Percentiles rank a stretch among this genome's conserved stretches.
Evolutionary conservation across 1,140 invertebrate species (phyloP).

Genomic region (Marisa cornuarietis): DNA sequence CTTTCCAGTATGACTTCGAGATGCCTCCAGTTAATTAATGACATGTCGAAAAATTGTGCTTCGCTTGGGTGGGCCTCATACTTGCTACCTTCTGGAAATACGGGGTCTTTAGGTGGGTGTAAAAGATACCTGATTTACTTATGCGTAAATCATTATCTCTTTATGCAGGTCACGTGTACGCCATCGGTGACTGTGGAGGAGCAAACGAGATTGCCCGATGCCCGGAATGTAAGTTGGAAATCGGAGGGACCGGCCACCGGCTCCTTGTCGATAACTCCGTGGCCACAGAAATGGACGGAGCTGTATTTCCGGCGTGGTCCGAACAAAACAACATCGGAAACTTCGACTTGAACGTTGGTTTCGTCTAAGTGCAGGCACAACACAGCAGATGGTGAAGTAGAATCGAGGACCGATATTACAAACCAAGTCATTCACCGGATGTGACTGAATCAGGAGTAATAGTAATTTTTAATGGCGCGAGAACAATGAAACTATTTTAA

Average conservation of each 20-base stretch:
- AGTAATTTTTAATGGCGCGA: too few relatives aligned
- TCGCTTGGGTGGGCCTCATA: too few relatives aligned
- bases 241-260: constrained; percentile 74
- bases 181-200: constrained; percentile 78
- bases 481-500: too few relatives aligned
- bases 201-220: constrained; percentile 72
- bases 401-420: too few relatives aligned
- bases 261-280: constrained; percentile 69
- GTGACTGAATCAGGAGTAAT: too few relatives aligned
- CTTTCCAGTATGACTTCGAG: too few relatives aligned
- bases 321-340: constrained; percentile 45
- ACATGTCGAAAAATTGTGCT: too few relatives aligned
- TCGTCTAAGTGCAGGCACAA: not conserved
- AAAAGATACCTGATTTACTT: not conserved
- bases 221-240: constrained; percentile 72
- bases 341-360: constrained; percentile 11
- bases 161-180: constrained; percentile 74
- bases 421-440: too few relatives aligned
- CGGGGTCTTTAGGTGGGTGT: too few relatives aligned
- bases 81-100: too few relatives aligned
- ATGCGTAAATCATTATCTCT: not conserved
- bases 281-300: constrained; percentile 67
- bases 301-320: constrained; percentile 58
- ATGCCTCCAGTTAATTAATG: too few relatives aligned
- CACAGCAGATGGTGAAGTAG: too few relatives aligned